Base-by-base conservation (phyloP, 1,140 invertebrate species). In the Tigriopus japonicus region DNA sequence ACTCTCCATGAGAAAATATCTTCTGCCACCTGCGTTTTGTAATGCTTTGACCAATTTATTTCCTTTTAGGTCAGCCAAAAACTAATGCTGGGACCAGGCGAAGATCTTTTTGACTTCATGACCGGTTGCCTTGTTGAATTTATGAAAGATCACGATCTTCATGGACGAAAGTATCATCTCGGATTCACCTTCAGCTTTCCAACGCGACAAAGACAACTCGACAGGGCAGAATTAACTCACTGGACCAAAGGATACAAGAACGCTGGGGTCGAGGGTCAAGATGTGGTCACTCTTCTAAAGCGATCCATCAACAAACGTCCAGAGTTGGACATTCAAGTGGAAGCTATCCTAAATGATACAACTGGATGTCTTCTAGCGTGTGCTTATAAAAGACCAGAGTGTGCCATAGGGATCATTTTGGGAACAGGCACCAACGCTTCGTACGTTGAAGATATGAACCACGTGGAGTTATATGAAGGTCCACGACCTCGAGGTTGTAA, bases 121-220 rank as follows among this genome's bases (percentile, higher is more conserved):
- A 95, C 95, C 28, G 84, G 92, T 66, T 98, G 94, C 75, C 77
- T 99, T 66, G 82, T 85, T 1, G 82, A 84, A 63, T 99, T 99
- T 71, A 86, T 97, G 74, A 85, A 86, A 69, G 82, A 92, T 62
- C 78, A 88, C 63, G 75, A 83, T 64, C 23, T 75, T 86, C 52
- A 68, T 73, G n/a, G 66, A 82, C 19, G 80, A 65, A 87, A 65
- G 74, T 99, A 19, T 92, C 93, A 64, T 0, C 75, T 99, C 17
- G 96, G 95, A 1, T 99, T 99, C 70, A 99, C 96, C 0, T 99
- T 99, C 72, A 96, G 92, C 67, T 99, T 99, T 71, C 96, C 96
- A 0, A 81, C 94, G 62, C 76, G 76, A 49, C 95, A 98, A 72
- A 69, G 85, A 52, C 93, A 93, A 0, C 75, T 99, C 10, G 93